Evolutionary conservation across 2,113 vertebrate species (phyloP), one percentile per base, ranked within the genome.

Genomic region (Xenopus laevis): DNA sequence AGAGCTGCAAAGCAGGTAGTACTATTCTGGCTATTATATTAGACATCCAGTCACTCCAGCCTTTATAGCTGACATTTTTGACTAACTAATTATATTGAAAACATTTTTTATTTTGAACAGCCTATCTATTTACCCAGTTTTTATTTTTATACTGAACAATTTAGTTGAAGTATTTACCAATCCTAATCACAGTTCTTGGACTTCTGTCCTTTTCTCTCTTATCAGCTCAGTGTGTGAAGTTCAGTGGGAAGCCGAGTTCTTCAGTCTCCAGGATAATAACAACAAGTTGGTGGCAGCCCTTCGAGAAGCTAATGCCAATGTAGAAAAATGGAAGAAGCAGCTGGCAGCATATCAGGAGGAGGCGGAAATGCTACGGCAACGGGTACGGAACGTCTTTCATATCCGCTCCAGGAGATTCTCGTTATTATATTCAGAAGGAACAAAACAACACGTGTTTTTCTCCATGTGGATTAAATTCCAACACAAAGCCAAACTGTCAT

Each of bases 251-350:
- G 91, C 94, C 0, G 97, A 98, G 77, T 92, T 99, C 78, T 98
- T 98, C 86, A 95, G 93, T 13, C 91, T 99, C 62, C 96, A 99
- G 89, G 95, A 98, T 91, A 98, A 94, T 85, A 99, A 99, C 85
- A 84, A 85, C 67, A 95, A 94, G 79, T 83, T 99, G 68, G 94
- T 95, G 78, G 92, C 94, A 0, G 97, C 97, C 1, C 82, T 99
- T 55, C 93, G 95, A 0, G 96, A 98, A 74, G 96, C 96, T 60
- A 98, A 98, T 0, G 87, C 94, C 40, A 96, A 91, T 0, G 96
- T 98, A 57, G 91, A 95, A 64, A 94, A 98, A 83, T 98, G 97
- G 97, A 97, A 97, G 87, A 95, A 95, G 81, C 96, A 99, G 91
- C 89, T 99, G 81, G 80, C 84, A 2, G 93, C 92, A 0, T 98